Evolutionary conservation across 2,113 vertebrate species (phyloP).

Genomic region (Calidris pygmaea): DNA sequence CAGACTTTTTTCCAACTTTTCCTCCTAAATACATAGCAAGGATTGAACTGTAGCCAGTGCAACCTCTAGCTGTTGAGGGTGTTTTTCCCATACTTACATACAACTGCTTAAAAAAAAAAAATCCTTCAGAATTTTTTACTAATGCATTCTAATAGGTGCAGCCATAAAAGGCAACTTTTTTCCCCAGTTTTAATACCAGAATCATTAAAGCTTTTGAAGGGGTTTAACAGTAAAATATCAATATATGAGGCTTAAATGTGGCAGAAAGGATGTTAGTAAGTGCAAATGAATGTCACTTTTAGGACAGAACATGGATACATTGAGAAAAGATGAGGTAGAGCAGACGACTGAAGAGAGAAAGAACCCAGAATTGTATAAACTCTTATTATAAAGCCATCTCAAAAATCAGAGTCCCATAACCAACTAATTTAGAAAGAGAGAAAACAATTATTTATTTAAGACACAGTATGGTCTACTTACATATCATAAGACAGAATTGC

Average conservation of each 20-base stretch:
- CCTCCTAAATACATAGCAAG: neutral
- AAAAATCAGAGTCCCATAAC: slow-evolving; percentile 71
- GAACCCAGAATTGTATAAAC: neutral
- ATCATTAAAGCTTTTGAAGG: slow-evolving; percentile 1
- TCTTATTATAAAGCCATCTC: slow-evolving; percentile 47
- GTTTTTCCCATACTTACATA: neutral
- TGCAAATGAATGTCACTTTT: slow-evolving; percentile 64
- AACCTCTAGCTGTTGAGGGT: neutral
- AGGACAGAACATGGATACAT: slow-evolving; percentile 66
- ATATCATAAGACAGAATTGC: slow-evolving; percentile 74
- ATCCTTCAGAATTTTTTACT: neutral
- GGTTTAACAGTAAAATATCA: neutral
- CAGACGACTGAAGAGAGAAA: slow-evolving; percentile 39
- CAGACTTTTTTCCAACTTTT: neutral
- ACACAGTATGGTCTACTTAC: slow-evolving; percentile 77
- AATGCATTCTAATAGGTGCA: neutral
- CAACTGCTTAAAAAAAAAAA: neutral
- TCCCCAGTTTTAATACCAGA: neutral
- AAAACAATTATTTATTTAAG: slow-evolving; percentile 76
- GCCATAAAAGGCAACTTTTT: neutral
- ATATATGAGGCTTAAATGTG: slow-evolving; percentile 10
- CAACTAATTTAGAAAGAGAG: slow-evolving; percentile 71
- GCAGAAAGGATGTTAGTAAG: slow-evolving; percentile 67
- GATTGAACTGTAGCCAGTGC: neutral
- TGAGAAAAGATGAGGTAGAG: slow-evolving; percentile 58